Evolutionary conservation across 2,113 vertebrate genomes (phyloP), one percentile per base, ranked within the genome.

Genomic region (Otolemur garnettii): DNA sequence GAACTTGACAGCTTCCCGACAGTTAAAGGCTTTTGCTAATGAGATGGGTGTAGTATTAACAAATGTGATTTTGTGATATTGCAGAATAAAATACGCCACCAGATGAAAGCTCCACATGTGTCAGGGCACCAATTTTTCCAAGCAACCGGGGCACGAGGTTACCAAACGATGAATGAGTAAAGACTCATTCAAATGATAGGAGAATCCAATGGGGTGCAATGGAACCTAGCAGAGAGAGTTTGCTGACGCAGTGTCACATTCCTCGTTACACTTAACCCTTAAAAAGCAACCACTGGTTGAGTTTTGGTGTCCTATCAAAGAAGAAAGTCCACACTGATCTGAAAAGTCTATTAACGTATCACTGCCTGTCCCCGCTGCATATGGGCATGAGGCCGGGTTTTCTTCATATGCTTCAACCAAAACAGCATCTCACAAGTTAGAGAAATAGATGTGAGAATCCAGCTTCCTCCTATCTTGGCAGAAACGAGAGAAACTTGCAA

Each of bases 401-500:
- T 79, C 78, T 91, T 87, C 30, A 79, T 59, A 19, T 45, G 78
- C 19, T 33, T 90, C 68, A 79, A 42, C 75, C 9, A n/a, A 22
- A 78, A 75, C 14, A 88, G 74, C 45, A 38, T 62, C 50, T 55
- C 59, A 35, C 50, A 77, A 81, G 33, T n/a, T 11, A 88, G 72
- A 69, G 30, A 78, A 87, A 45, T 33, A 15, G 45, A 85, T 30
- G 30, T 50, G 66, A 94, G 50, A 81, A 60, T 87, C 79, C 87
- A 86, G 42, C 30, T 72, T 55, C 62, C 55, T 91, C 60, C 53
- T 75, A 45, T 64, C 42, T 82, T 94, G 95, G 15, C 64, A 86
- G 57, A 88, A 60, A 83, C 24, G 55, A 71, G 78, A 94, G 53
- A 95, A 66, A 85, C 62, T 91, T 5, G 42, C 33, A 92, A 82